Base-by-base conservation (phyloP, 2,888 invertebrate genomes). In the Trichacis sp. region DNA sequence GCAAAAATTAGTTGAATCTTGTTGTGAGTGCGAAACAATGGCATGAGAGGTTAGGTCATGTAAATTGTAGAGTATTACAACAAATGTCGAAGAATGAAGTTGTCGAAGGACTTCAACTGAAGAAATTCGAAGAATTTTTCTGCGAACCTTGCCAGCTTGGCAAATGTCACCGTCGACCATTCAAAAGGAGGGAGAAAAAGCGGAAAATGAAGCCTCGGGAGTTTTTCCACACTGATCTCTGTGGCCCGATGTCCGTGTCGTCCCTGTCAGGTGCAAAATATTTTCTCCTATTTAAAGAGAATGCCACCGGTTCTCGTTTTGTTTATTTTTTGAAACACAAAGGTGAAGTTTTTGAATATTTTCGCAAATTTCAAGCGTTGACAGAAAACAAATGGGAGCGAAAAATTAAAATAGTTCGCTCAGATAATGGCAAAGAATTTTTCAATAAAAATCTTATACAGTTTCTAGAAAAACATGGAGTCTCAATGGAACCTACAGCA, bases 91-190 rank as follows among this genome's bases (percentile, higher is more conserved):
- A 11, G 14, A 15, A 1, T 1, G 9, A 1, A 8, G 9, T 33
- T 1, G 36, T 19, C 11, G 12, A 24, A 42, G 19, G 51, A 65
- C 14, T 63, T 63, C 18, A 45, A 59, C 15, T 60, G 65, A 17
- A 8, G 12, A 12, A 17, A n/a, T 1, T 6, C n/a, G 30, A 36
- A n/a, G 19, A 50, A 6, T 33, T 18, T 12, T 36, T 14, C n/a
- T 75, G 74, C 64, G 75, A 78, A 36, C 69, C 64, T 5, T 71
- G 68, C 47, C 58, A 67, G n/a, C 42, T 64, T 17, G 78, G 77
- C 0, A 78, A 79, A 49, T 69, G 68, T 18, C 71, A 73, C 63
- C 54, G 74, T 1, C 46, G 75, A 53, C 71, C 76, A 6, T 79
- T 78, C 67, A 73, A 72, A 3, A 70, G 58, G 12, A 29, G 14